Conservation (phyloP, 35 echinoderm and acorn worm species). For the Heliocidaris erythrogramma region DNA sequence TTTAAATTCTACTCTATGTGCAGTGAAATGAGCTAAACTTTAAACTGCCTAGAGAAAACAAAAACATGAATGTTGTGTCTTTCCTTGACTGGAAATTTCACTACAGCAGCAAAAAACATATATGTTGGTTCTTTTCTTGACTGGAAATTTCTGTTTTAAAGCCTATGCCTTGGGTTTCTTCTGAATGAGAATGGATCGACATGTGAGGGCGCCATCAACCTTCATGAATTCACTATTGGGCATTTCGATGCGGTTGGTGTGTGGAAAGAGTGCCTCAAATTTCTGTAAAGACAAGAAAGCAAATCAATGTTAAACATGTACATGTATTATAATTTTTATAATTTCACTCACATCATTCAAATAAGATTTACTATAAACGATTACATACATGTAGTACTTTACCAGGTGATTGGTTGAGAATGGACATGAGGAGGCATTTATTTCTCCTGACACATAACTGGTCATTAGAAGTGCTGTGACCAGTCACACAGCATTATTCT, state of each 20-base stretch:
- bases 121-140: not conserved
- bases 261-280: slow-evolving; percentile 75
- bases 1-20: not conserved
- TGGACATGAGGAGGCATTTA: no score
- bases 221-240: slow-evolving; percentile 82
- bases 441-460: no score
- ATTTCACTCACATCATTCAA: not conserved
- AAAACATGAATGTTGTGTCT: not conserved
- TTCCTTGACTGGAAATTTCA: not conserved
- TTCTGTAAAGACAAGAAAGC: slow-evolving; percentile 52
- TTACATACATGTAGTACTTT: not conserved
- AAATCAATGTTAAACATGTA: not conserved
- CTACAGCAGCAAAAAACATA: not conserved
- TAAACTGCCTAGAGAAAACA: not conserved
- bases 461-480: no score
- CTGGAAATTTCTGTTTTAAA: not conserved
- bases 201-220: slow-evolving; percentile 84
- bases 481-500: no score
- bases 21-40: not conserved
- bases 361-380: not conserved
- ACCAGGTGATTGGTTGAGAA: no score
- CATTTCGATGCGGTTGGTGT: slow-evolving; percentile 62
- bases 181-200: slow-evolving; percentile 75
- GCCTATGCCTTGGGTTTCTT: slow-evolving; percentile 73
- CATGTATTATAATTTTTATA: not conserved